Base-by-base conservation (phyloP, 2,888 invertebrate genomes). In the Cheilosia impressa region DNA sequence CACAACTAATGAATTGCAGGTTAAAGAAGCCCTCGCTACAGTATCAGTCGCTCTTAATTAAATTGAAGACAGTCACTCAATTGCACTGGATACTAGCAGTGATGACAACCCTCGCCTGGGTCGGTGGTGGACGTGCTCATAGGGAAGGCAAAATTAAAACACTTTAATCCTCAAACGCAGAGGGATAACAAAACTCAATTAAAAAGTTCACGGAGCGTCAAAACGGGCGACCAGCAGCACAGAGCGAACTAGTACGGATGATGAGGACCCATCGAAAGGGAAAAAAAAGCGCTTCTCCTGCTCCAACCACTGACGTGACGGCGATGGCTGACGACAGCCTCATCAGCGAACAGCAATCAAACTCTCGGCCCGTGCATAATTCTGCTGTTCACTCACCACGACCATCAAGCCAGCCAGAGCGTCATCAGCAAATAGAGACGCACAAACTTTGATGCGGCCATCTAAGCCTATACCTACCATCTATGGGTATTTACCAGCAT, bases 191-290 rank as follows among this genome's bases (percentile, higher is more conserved):
- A 71, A 84, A 80, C 80, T 80, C 84, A 84, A 84, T 84, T 84
- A 84, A 84, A 84, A 84, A 84, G 71, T 84, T 84, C 80, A 84
- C 80, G 24, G 58, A 76, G 60, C 69, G 60, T 80, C 84, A 69
- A 73, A 83, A 78, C 62, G 75, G 79, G 69, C 75, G 69, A 69
- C n/a, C n/a, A n/a, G 63, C 65, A 34, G 55, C 43, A 62, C 45
- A 52, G 60, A 78, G 52, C 34, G 27, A 53, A 71, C 58, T 71
- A 80, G 75, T 50, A 63, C 13, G 27, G 45, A 47, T 17, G 22
- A 22, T 45, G 68, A n/a, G 45, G 47, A 47, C 27, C 17, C 17
- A 31, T 45, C 58, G 41, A 62, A 34, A 34, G 38, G 27, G 27
- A 27, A 55, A 57, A 57, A 77, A 47, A 27, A n/a, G n/a, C 17